Base-by-base conservation (phyloP, 2,113 vertebrate genomes). In the Orycteropus afer region DNA sequence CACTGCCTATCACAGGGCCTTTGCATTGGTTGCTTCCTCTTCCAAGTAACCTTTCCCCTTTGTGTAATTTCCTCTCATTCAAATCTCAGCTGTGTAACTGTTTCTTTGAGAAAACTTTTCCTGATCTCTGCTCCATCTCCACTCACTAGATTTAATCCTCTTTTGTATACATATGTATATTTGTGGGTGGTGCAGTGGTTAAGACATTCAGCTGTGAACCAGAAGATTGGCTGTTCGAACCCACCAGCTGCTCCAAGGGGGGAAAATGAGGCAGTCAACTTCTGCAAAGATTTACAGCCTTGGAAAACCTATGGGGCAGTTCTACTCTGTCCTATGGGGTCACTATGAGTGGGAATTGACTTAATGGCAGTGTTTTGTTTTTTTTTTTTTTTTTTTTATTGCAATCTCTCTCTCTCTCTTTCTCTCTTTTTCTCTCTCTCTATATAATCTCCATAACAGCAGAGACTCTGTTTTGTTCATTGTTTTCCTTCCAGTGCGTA, bases 31-130 rank as follows among this genome's bases (percentile, higher is more conserved):
- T 40, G 17, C 42, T 67, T 61, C 12, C 5, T 42, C 51, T 93
- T 69, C n/a, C 34, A 29, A 63, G 65, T 81, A 91, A n/a, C 2
- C 4, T 83, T 67, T 49, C 27, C 25, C 15, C 1, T 67, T 90
- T 90, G 81, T 53, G 78, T 51, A 83, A 73, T 8, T 87, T 59
- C 29, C 59, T 42, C 32, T 59, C 40, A 14, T 84, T 71, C 49
- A 74, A 63, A 83, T 73, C 8, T 84, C 59, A 29, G 45, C 3
- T 49, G 59, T 80, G 32, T 65, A 53, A 59, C 45, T 93, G 29
- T 17, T 86, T 80, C 45, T 80, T 73, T 87, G 29, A 86, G 15
- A 88, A 74, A 92, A 37, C 45, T 83, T 89, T 79, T 84, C 34
- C 9, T 77, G n/a, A 76, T 8, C 18, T 74, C 0, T 18, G 3